A percentile compares a stretch with the other conserved stretches of the same genome.
Conservation (phyloP, 2,113 vertebrate species). For the Marmota monax region DNA sequence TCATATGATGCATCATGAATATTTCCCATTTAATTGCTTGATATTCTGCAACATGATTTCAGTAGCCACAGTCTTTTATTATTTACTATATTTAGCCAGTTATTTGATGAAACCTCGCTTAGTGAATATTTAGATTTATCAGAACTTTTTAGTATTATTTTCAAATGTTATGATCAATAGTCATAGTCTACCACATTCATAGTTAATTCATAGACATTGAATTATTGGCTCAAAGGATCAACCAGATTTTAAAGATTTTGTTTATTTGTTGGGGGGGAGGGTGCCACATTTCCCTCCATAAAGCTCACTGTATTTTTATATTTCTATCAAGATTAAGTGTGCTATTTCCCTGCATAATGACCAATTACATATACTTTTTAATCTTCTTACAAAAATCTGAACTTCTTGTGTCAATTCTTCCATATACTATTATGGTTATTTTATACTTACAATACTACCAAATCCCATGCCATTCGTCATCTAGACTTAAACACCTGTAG, state of each 20-base stretch:
- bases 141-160: constrained; percentile 37
- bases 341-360: background rate
- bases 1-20: constrained; percentile 58
- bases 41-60: constrained; percentile 48
- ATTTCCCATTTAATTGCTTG: constrained; percentile 32
- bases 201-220: constrained; percentile 52
- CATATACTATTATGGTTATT: background rate
- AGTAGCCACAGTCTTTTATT: constrained; percentile 44
- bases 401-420: background rate
- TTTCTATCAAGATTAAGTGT: background rate
- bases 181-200: background rate
- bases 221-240: background rate
- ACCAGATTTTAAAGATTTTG: constrained; percentile 37
- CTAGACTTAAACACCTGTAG: constrained; percentile 46
- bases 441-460: constrained; percentile 21
- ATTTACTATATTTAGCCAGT: constrained; percentile 29
- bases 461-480: background rate
- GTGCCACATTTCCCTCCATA: background rate
- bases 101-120: constrained; percentile 29
- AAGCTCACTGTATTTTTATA: constrained; percentile 1
- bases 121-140: constrained; percentile 60
- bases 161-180: background rate
- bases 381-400: constrained; percentile 9
- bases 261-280: background rate
- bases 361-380: constrained; percentile 21